These are phyloP conservation scores for Drosophila athabasca DNA, from an alignment of 1,140 invertebrate genomes.

Conservation along the genomic window DNA sequence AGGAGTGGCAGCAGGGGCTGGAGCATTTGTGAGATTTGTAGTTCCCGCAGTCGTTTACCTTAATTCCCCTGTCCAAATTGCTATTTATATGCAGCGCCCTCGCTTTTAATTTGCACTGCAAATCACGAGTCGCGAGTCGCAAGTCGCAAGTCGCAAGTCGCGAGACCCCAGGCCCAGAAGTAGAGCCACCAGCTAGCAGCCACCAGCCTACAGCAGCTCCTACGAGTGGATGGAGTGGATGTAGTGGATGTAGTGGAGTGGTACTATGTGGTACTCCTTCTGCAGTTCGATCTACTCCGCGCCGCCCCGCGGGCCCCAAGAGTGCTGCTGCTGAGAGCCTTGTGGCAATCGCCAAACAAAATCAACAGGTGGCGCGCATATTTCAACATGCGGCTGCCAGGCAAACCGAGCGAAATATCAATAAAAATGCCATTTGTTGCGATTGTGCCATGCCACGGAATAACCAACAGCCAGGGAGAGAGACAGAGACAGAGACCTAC, in stretches of 20 bases:
- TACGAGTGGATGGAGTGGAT: neutral
- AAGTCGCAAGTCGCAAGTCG: constrained; percentile 68
- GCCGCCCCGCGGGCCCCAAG: neutral
- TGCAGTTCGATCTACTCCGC: no score
- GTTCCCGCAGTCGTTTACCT: constrained; percentile 67
- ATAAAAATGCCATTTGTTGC: constrained; percentile 81
- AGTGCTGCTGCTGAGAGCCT: neutral
- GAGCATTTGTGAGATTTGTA: constrained; percentile 27
- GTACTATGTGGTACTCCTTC: no score
- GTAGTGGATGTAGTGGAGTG: constrained; percentile 1
- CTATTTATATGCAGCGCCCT: constrained; percentile 80
- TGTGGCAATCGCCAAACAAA: constrained; percentile 69
- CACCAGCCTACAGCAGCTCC: constrained; percentile 10
- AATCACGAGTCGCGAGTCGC: constrained; percentile 66
- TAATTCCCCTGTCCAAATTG: constrained; percentile 79
- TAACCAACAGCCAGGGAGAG: constrained; percentile 1
- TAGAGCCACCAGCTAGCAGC: constrained; percentile 15
- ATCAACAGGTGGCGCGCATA: constrained; percentile 80
- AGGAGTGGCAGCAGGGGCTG: no score
- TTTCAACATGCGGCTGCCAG: constrained; percentile 75
- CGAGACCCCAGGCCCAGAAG: constrained; percentile 32
- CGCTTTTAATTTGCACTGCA: constrained; percentile 78
- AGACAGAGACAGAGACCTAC: constrained; percentile 1
- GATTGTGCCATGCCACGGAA: constrained; percentile 67
- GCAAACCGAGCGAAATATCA: constrained; percentile 75